Base-by-base conservation (phyloP, 1,140 invertebrate species). In the Lasioglossum baleicum region DNA sequence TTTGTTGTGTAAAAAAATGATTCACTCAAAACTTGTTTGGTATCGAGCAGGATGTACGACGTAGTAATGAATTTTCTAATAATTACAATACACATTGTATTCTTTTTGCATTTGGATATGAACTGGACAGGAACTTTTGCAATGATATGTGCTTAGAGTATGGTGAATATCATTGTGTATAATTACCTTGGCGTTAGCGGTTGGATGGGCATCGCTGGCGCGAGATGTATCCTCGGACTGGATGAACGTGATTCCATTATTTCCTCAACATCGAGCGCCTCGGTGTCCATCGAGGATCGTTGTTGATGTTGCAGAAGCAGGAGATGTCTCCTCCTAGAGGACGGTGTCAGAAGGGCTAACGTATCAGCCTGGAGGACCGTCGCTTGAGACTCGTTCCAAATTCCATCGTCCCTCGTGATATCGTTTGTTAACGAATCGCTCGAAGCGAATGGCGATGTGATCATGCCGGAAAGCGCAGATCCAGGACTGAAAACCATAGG, bases 311-410 rank as follows among this genome's bases (percentile, higher is more conserved):
- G 96, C 56, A 97, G 90, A 74, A 97, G 89, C 35, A 96, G 92
- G 17, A 97, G 92, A 84, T 97, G 96, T 92, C 96, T 95, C 83
- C 96, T 93, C 87, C 95, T 94, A 0, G 96, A 96, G 2, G 96
- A 96, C 6, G 96, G 96, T 3, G 96, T 97, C 51, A 97, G 86
- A 66, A 96, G 87, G 51, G 94, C 93, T 51, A 95, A 90, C 6
- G 95, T 95, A 89, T 96, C 96, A 1, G 95, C 95, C 90, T 96
- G 96, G 42, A 97, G 92, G 20, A 97, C 96, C 2, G 96, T 97
- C 1, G 96, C 96, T 92, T 97, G 96, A 20, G 96, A 97, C 93
- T 97, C 96, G 92, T 97, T 97, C 96, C 96, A 97, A 87, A 96
- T 95, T 53, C 96, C 96, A 90, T 97, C 96, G 53, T 97, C 96